These are phyloP conservation scores for Hoplias malabaricus DNA, from an alignment of 2,113 vertebrate species.

Conservation along the genomic window DNA sequence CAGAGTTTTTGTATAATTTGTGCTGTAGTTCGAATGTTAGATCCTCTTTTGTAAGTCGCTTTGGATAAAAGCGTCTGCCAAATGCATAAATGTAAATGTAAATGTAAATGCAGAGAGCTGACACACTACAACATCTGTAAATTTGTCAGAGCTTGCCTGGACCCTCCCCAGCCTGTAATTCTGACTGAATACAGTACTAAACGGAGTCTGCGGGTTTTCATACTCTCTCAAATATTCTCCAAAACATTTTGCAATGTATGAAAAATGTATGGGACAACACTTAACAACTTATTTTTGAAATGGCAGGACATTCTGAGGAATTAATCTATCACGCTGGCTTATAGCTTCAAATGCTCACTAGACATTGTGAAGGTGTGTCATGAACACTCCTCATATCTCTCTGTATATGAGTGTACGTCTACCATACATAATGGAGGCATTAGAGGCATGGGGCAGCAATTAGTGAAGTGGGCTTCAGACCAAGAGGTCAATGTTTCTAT, in stretches of 20 bases:
- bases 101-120: conserved; percentile 44
- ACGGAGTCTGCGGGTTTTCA: conserved; percentile 52
- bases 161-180: conserved; percentile 40
- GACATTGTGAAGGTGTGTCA: conserved; percentile 55
- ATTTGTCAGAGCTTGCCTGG: conserved; percentile 50
- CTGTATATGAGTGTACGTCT: conserved; percentile 11
- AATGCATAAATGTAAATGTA: too few relatives aligned
- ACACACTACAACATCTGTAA: conserved; percentile 52
- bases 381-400: background rate
- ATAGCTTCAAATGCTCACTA: conserved; percentile 57
- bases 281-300: conserved; percentile 4
- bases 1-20: too few relatives aligned
- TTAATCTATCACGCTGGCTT: conserved; percentile 55
- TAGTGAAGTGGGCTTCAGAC: too few relatives aligned
- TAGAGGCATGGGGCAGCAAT: too few relatives aligned
- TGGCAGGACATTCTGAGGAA: conserved; percentile 57
- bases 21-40: too few relatives aligned
- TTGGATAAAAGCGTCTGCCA: too few relatives aligned
- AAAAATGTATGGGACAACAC: background rate
- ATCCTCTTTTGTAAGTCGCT: too few relatives aligned
- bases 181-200: conserved; percentile 54
- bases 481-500: too few relatives aligned
- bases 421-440: background rate
- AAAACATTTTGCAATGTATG: too few relatives aligned
- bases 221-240: background rate